Evolutionary conservation across 1,140 invertebrate species (phyloP).

Genomic region (Drosophila subpulchrella): DNA sequence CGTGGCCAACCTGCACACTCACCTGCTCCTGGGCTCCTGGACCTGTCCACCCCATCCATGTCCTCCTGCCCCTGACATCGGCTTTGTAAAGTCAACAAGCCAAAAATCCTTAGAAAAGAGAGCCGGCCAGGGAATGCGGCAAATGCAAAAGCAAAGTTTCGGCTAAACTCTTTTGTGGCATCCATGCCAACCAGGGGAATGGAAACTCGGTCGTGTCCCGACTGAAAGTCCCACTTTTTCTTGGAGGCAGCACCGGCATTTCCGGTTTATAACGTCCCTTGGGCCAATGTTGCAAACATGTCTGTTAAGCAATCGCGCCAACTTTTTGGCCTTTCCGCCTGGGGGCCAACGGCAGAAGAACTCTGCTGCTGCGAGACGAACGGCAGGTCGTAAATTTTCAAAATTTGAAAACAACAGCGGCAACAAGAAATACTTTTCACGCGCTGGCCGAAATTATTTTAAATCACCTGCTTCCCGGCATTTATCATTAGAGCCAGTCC

Average conservation of each 20-base stretch:
- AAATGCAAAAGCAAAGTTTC: constrained; percentile 80
- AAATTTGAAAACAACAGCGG: constrained; percentile 76
- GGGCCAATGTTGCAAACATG: constrained; percentile 34
- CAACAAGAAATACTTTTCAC: constrained; percentile 69
- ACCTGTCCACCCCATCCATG: constrained; percentile 29
- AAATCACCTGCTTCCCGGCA: constrained; percentile 81
- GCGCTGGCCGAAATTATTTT: constrained; percentile 78
- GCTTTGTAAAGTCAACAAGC: constrained; percentile 77
- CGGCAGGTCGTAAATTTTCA: constrained; percentile 73
- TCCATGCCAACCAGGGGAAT: constrained; percentile 30
- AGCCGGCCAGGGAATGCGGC: constrained; percentile 17
- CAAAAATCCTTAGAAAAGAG: constrained; percentile 63
- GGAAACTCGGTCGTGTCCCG: constrained; percentile 61
- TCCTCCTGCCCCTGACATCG: constrained; percentile 55
- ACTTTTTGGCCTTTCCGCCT: constrained; percentile 53
- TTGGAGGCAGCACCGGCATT: constrained; percentile 16
- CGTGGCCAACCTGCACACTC: constrained; percentile 21
- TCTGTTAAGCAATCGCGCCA: constrained; percentile 53
- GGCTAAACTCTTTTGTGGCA: constrained; percentile 71
- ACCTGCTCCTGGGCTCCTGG: constrained; percentile 6
- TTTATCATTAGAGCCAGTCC: constrained; percentile 69
- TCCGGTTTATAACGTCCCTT: constrained; percentile 9
- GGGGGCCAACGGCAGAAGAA: constrained; percentile 19
- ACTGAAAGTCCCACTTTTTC: constrained; percentile 49
- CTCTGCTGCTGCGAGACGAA: constrained; percentile 42